Base-by-base conservation (phyloP, 2,888 invertebrate species). In the Catotricha subobsoleta region DNA sequence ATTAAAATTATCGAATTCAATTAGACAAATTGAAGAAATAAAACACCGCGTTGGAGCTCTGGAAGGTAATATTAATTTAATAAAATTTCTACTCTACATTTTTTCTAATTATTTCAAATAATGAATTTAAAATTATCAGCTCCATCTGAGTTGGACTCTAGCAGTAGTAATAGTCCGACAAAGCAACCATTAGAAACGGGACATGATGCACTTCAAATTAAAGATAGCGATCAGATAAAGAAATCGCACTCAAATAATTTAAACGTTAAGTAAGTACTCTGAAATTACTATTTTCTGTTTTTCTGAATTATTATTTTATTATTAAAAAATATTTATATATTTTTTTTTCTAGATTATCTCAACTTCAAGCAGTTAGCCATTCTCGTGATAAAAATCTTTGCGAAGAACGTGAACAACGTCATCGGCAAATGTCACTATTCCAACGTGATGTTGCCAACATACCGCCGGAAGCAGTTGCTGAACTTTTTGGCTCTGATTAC, bases 1-100 rank as follows among this genome's bases (percentile, higher is more conserved):
- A 52, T 59, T 88, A 44, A 74, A 82, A 47, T 61, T 90, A 7
- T 87, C 87, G 0, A 82, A 83, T 53, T 77, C 83, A 9, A 66
- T 88, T 42, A 68, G 86, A 34, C 70, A 79, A 28, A 76, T 76
- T 49, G 86, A 84, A 57, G 69, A 72, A 16, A 68, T 41, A 20
- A 48, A 47, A 39, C 42, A 43, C 43, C 38, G 23, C 6, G 15
- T 12, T 47, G 45, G 42, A 23, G 6, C 2, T 9, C n/a, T n/a
- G n/a, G 36, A 36, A 15, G 34, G 34, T 35, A 35, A 31, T 4
- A 9, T n/a, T n/a, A n/a, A n/a, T 31, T 3, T 15, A 5, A 31
- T 3, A 15, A 3, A 31, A 16, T 31, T 15, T 31, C 16, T 31
- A 9, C 9, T 31, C 16, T 15, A 9, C 5, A 28, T 28, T 28